A percentile compares a stretch with the other conserved stretches of the same genome.
Conservation (phyloP, 1,140 invertebrate species). For the Solenopsis invicta region DNA sequence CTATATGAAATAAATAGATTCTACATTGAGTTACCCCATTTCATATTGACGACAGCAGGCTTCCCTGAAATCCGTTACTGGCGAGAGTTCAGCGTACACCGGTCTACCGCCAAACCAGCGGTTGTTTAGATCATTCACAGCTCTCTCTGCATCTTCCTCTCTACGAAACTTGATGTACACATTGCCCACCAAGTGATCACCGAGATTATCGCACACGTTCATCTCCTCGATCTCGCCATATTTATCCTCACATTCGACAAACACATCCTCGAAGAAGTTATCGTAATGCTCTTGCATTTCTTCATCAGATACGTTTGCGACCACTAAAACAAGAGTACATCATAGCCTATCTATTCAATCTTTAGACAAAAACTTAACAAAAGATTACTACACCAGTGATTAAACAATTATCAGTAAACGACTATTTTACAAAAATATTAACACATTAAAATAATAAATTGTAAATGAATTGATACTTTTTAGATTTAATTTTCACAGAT, state of each 20-base stretch:
- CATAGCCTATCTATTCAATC: neutral
- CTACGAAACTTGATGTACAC: slow-evolving; percentile 99
- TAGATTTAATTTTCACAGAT: no score
- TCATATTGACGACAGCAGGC: slow-evolving; percentile 99
- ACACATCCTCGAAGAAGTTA: slow-evolving; percentile 99
- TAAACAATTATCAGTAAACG: no score
- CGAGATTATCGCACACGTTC: slow-evolving; percentile 99
- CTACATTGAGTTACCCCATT: slow-evolving; percentile 91
- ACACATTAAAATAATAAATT: neutral
- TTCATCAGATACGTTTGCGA: slow-evolving; percentile 97
- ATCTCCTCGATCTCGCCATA: slow-evolving; percentile 99
- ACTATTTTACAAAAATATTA: neutral
- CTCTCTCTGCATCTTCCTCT: slow-evolving; percentile 99
- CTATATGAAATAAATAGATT: no score
- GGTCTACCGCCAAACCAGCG: slow-evolving; percentile 99
- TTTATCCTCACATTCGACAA: slow-evolving; percentile 98
- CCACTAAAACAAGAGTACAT: slow-evolving; percentile 87
- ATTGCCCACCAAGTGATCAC: slow-evolving; percentile 99
- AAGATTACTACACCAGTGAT: no score
- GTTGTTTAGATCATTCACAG: slow-evolving; percentile 98
- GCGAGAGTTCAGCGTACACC: slow-evolving; percentile 98
- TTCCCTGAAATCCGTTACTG: slow-evolving; percentile 99
- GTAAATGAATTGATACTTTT: no score
- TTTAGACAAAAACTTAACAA: neutral
- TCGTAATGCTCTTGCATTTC: slow-evolving; percentile 99